Conservation (phyloP, 2,113 vertebrate species). For the Piprites chloris region DNA sequence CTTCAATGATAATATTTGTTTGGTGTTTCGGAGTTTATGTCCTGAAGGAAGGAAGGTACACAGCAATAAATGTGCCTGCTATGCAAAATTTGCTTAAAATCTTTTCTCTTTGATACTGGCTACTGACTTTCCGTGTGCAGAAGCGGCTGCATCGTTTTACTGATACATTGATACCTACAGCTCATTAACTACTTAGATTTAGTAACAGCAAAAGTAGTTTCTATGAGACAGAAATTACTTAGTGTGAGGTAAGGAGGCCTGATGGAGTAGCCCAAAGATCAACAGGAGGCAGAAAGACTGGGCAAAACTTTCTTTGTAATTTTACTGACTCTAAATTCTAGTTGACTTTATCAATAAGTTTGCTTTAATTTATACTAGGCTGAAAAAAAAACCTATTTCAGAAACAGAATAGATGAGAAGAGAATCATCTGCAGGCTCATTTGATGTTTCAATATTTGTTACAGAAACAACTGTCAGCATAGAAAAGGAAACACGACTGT, state of each 20-base stretch:
- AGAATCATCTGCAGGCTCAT: neutral
- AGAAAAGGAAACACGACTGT: conserved; percentile 35
- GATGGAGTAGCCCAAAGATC: neutral
- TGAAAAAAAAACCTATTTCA: neutral
- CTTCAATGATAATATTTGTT: neutral
- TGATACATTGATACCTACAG: neutral
- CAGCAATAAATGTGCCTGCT: neutral
- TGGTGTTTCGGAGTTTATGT: neutral
- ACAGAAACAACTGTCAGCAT: neutral
- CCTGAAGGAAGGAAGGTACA: neutral
- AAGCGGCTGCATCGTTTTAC: neutral
- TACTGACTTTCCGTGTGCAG: neutral
- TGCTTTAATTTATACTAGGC: neutral
- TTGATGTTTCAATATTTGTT: neutral
- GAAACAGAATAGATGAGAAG: neutral
- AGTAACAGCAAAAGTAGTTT: neutral
- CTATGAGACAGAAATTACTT: neutral
- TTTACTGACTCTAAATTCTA: neutral
- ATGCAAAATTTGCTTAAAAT: neutral
- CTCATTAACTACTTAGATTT: neutral
- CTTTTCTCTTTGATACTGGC: neutral
- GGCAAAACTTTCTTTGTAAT: neutral
- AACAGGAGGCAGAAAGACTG: neutral
- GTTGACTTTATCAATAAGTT: neutral
- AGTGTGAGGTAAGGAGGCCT: neutral